Evolutionary conservation across 2,113 vertebrate species (phyloP), one percentile per base, ranked within the genome.

Genomic region (Paramisgurnus dabryanus): DNA sequence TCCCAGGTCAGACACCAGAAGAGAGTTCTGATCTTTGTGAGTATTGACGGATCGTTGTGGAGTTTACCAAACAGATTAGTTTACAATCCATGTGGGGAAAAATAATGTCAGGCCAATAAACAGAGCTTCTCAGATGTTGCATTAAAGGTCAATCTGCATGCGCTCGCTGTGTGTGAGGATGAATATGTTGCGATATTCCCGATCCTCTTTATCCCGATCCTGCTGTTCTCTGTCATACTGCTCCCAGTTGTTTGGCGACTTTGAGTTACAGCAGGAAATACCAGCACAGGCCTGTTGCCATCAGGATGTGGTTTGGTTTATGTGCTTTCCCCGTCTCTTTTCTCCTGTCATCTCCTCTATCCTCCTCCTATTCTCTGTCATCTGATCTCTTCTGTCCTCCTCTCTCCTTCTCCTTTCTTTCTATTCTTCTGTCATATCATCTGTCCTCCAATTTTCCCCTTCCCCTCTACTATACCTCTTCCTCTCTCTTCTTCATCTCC

Each of bases 71-170:
- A 66, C 63, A 67, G 75, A 82, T 78, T 78, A 78, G 39, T 13
- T 67, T 57, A 34, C 41, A 71, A 72, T 70, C 75, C 75, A 78
- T 65, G 81, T 72, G 68, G 81, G 81, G 61, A 34, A 78, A 80
- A 82, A 49, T 50, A 78, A 65, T 60, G 68, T 57, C 75, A 50
- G 11, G 76, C 68, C 75, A 78, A 66, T 82, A 82, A 71, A 70
- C 47, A 65, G 67, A 41, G 17, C 47, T 1, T 60, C 61, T 61
- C 81, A 82, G 81, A 78, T 82, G 76, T 66, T 78, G 49, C 68
- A 55, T 72, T 71, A 82, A 82, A 82, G 81, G 81, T 82, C 80
- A 82, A 53, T 77, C 74, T 13, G 47, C 60, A 66, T 82, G 67
- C 57, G 65, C 74, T 40, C 73, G 73, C 68, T 75, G 71, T 34